phyloP scores from a whole-genome alignment of 2,888 invertebrate species.

The Hybos culiciformis region DNA sequence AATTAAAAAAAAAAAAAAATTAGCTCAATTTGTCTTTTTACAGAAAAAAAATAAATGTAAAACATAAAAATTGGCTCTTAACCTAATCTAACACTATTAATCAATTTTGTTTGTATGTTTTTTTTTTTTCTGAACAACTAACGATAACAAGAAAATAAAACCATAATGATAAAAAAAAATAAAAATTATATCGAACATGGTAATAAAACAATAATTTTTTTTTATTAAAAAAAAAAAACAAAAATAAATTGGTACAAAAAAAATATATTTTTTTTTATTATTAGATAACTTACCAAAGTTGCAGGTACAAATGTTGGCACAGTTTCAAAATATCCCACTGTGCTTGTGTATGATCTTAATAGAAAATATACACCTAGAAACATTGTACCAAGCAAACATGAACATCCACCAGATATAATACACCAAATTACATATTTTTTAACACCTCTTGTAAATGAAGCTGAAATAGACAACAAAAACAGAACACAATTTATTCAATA shows the following conservation, averaged over 20 bases:
- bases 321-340: conserved; percentile 69
- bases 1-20: too few relatives aligned
- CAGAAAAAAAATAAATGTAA: too few relatives aligned
- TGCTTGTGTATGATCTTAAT: conserved; percentile 59
- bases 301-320: conserved; percentile 91
- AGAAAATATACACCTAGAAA: conserved; percentile 65
- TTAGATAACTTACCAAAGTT: conserved; percentile 55
- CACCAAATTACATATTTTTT: conserved; percentile 65
- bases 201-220: not conserved
- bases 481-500: not conserved
- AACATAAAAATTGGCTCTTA: too few relatives aligned
- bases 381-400: conserved; percentile 56
- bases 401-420: conserved; percentile 60
- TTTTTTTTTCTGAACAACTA: too few relatives aligned
- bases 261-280: not conserved
- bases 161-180: not conserved
- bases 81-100: too few relatives aligned
- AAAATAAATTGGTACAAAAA: not conserved
- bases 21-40: too few relatives aligned
- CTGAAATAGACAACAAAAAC: conserved; percentile 22
- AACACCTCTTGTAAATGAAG: conserved; percentile 35
- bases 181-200: not conserved
- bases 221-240: not conserved
- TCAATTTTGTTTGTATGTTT: too few relatives aligned
- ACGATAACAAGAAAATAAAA: too few relatives aligned